These are phyloP conservation scores for Sphenopsis melanotis DNA, from an alignment of 2,797 vertebrate species.

Conservation along the genomic window DNA sequence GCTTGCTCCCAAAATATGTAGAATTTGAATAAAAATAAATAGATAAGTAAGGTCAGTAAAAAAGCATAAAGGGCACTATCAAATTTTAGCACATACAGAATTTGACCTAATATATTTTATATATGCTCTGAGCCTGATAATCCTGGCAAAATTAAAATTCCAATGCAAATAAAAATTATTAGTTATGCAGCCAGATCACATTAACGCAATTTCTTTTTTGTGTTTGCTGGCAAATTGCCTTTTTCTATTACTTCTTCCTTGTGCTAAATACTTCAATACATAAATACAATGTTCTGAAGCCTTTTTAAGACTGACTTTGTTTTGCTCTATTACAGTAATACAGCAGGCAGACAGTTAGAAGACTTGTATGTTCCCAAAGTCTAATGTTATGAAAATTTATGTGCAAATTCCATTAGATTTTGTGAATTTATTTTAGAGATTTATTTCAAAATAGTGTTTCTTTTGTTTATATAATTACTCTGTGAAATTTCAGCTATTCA, in stretches of 20 bases:
- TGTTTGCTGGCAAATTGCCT: not conserved
- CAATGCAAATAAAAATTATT: not conserved
- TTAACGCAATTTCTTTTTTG: not conserved
- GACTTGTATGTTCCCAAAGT: not conserved
- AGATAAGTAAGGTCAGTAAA: not conserved
- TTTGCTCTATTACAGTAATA: not conserved
- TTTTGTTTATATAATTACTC: not conserved
- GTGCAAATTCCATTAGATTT: not conserved
- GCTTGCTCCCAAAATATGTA: not conserved
- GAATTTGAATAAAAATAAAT: not conserved
- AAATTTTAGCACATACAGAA: not conserved
- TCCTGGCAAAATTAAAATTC: not conserved
- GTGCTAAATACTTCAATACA: not conserved
- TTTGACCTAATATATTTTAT: not conserved
- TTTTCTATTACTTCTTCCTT: not conserved
- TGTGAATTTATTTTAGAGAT: not conserved
- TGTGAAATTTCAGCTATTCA: not conserved
- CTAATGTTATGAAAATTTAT: not conserved
- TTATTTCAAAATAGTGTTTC: not conserved
- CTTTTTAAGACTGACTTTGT: not conserved
- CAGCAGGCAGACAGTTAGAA: not conserved
- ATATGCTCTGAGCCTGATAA: not conserved
- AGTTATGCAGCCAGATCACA: not conserved
- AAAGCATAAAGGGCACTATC: not conserved
- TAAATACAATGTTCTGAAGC: not conserved